These are phyloP conservation scores for Strigamia maritima DNA, from an alignment of 2,888 invertebrate species.

Conservation along the genomic window DNA sequence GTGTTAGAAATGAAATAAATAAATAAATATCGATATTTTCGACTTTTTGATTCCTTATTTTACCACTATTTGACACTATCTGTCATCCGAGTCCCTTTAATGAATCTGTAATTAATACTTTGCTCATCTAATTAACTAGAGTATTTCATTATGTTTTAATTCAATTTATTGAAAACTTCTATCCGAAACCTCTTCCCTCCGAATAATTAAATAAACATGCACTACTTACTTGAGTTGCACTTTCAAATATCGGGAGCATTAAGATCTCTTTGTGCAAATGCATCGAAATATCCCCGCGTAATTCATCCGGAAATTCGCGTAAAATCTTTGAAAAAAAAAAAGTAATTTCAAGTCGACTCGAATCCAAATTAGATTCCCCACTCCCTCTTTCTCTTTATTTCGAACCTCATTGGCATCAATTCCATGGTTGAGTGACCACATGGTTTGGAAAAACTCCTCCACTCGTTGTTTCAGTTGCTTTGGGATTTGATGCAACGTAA, in stretches of 20 bases:
- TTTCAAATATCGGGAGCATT: slow-evolving; percentile 88
- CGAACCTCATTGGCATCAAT: slow-evolving; percentile 91
- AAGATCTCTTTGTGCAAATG: slow-evolving; percentile 92
- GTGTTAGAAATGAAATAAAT: too few relatives aligned
- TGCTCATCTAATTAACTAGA: too few relatives aligned
- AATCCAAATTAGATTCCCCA: background rate
- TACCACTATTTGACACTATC: too few relatives aligned
- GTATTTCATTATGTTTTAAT: too few relatives aligned
- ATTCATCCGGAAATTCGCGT: slow-evolving; percentile 93
- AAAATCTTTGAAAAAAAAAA: slow-evolving; percentile 64
- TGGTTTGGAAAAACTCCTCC: slow-evolving; percentile 96
- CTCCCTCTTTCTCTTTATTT: background rate
- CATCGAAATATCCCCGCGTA: slow-evolving; percentile 91
- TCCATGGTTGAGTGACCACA: slow-evolving; percentile 96
- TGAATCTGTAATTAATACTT: too few relatives aligned
- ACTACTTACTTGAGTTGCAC: slow-evolving; percentile 68
- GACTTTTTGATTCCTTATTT: too few relatives aligned
- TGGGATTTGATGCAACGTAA: slow-evolving; percentile 89
- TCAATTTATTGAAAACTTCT: background rate
- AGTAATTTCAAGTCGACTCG: background rate
- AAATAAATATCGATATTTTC: too few relatives aligned
- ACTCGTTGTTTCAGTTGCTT: slow-evolving; percentile 91
- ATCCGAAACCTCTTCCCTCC: too few relatives aligned
- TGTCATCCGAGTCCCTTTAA: too few relatives aligned
- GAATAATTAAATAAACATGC: background rate